Conservation (phyloP, 2,113 vertebrate genomes). For the Podocnemis expansa region DNA sequence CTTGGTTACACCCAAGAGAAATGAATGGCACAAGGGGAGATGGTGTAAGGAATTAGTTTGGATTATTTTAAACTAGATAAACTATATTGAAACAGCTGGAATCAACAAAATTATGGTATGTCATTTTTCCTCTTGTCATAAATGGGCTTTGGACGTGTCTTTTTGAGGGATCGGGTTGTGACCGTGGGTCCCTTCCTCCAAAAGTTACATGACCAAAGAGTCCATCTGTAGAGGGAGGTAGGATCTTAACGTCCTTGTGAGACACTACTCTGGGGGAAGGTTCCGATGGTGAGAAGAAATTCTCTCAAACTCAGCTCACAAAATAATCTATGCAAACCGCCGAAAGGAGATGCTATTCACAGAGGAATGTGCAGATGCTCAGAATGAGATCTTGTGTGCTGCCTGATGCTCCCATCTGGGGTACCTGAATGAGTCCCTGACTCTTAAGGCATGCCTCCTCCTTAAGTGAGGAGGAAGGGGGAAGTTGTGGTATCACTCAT, state of each 20-base stretch:
- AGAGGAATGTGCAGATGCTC: not conserved
- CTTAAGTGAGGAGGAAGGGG: not conserved
- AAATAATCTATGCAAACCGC: accelerated
- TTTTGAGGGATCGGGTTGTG: not conserved
- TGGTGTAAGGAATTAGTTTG: not conserved
- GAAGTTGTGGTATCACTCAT: not conserved
- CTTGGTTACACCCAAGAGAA: slow-evolving; percentile 3
- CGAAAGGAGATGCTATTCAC: accelerated
- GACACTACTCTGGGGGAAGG: not conserved
- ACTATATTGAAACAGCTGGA: not conserved
- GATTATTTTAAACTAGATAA: not conserved
- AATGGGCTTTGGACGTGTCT: accelerated
- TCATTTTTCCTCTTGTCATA: not conserved
- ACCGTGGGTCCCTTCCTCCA: not conserved
- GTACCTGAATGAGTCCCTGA: not conserved
- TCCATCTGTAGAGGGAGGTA: not conserved
- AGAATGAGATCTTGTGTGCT: not conserved
- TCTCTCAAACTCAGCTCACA: not conserved
- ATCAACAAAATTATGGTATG: not conserved
- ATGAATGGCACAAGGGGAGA: not conserved
- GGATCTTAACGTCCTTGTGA: not conserved
- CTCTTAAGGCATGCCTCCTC: not conserved
- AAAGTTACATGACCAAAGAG: not conserved
- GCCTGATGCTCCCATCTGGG: accelerated
- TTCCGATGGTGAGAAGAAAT: not conserved